Percentiles rank a stretch among this genome's conserved stretches.
phyloP scores from a whole-genome alignment of 2,797 vertebrate species.

The Miopithecus talapoin region DNA sequence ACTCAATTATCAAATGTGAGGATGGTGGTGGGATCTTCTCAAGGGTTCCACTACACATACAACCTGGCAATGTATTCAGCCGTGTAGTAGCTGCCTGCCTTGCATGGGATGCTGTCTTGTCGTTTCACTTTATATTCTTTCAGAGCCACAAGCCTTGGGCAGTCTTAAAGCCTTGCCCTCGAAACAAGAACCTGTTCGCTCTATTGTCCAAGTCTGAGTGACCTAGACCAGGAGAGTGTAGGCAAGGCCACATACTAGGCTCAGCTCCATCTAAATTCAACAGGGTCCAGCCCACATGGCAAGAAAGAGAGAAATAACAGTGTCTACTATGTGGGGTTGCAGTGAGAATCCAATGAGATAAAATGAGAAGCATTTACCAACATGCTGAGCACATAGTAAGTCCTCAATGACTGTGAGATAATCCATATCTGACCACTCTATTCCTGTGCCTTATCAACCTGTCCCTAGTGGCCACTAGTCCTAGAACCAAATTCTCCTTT shows the following conservation, averaged over 20 bases:
- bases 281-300: not conserved
- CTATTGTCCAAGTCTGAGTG: not conserved
- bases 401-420: not conserved
- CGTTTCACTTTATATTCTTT: not conserved
- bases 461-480: not conserved
- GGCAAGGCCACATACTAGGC: not conserved
- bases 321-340: not conserved
- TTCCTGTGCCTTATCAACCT: not conserved
- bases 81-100: not conserved
- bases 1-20: constrained; percentile 6
- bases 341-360: not conserved
- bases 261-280: not conserved
- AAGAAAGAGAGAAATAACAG: not conserved
- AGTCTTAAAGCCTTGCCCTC: not conserved
- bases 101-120: not conserved
- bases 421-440: not conserved
- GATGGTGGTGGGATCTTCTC: not conserved
- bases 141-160: not conserved
- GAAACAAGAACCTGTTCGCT: not conserved
- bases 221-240: not conserved
- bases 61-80: not conserved
- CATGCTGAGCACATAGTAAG: not conserved
- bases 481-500: not conserved
- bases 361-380: not conserved
- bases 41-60: constrained; percentile 13